Percentiles rank a stretch among this genome's conserved stretches.
Conservation (phyloP, 2,888 invertebrate genomes). For the Rosalia funebris region DNA sequence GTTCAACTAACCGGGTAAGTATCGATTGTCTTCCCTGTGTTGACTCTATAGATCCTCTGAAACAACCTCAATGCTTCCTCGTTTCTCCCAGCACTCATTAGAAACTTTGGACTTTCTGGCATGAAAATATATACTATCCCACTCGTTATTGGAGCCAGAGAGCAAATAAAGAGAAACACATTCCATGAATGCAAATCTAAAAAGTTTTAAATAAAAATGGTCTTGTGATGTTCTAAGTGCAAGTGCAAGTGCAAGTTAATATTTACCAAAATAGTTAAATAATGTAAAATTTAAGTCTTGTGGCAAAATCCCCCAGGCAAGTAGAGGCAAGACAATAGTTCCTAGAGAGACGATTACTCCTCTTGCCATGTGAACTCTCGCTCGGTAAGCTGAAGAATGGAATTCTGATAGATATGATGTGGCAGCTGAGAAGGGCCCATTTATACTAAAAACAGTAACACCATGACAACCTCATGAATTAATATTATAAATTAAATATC, state of each 20-base stretch:
- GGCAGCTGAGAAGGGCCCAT: slow-evolving; percentile 77
- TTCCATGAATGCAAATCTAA: slow-evolving; percentile 70
- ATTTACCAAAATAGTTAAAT: slow-evolving; percentile 16
- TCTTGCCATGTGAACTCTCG: slow-evolving; percentile 70
- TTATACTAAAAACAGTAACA: slow-evolving; percentile 61
- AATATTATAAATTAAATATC: too few species aligned
- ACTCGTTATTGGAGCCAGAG: slow-evolving; percentile 74
- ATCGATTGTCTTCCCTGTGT: slow-evolving; percentile 63
- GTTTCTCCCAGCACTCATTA: slow-evolving; percentile 74
- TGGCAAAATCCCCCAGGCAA: slow-evolving; percentile 77
- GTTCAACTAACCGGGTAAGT: slow-evolving; percentile 15
- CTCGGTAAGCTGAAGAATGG: slow-evolving; percentile 71
- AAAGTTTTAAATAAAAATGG: too few species aligned
- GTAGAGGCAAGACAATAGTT: slow-evolving; percentile 15
- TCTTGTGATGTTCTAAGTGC: too few species aligned
- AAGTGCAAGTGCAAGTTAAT: too few species aligned
- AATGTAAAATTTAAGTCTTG: slow-evolving; percentile 54
- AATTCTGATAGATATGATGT: slow-evolving; percentile 78
- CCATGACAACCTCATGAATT: too few species aligned
- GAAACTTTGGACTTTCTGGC: slow-evolving; percentile 83
- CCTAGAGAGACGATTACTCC: slow-evolving; percentile 56
- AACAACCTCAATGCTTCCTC: slow-evolving; percentile 74
- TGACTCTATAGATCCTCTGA: slow-evolving; percentile 71
- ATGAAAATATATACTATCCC: slow-evolving; percentile 70
- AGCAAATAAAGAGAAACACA: slow-evolving; percentile 69